Conservation (phyloP, 2,797 vertebrate genomes). For the Echiichthys vipera region DNA sequence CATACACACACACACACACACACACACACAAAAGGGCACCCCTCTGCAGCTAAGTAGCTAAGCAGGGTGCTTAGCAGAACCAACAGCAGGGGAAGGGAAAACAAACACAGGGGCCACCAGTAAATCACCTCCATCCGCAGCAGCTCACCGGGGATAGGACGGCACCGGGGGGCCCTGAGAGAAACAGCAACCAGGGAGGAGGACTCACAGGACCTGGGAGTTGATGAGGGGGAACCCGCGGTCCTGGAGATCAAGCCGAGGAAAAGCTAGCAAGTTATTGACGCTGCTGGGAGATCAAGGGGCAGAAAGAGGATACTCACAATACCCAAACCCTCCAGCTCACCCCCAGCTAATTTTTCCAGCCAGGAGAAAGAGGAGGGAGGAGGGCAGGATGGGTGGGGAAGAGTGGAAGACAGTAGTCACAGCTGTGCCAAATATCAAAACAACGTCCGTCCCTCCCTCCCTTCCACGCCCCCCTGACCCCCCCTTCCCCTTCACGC, state of each 20-base stretch:
- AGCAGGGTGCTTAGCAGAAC: conserved; percentile 77
- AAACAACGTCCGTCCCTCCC: conserved; percentile 1
- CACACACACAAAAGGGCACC: conserved; percentile 49
- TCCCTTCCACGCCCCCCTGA: not conserved
- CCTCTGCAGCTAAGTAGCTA: conserved; percentile 72
- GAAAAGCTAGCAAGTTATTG: conserved; percentile 21
- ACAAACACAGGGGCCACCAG: conserved; percentile 77
- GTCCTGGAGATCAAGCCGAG: not conserved
- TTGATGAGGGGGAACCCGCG: not conserved
- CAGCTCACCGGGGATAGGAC: conserved; percentile 66
- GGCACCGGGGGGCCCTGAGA: conserved; percentile 66
- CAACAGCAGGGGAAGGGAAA: conserved; percentile 75
- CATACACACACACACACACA: conserved; percentile 35
- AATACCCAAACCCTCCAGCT: conserved; percentile 6
- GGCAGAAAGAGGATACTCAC: conserved; percentile 10
- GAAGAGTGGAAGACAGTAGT: conserved; percentile 22
- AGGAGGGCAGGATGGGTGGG: conserved; percentile 32
- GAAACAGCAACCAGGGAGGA: conserved; percentile 38
- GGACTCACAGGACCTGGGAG: conserved; percentile 22
- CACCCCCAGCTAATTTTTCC: conserved; percentile 9
- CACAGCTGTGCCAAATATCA: conserved; percentile 41
- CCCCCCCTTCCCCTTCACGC: conserved; percentile 30
- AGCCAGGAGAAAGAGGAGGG: not conserved
- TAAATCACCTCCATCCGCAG: conserved; percentile 79
- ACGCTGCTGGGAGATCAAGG: conserved; percentile 17